These are phyloP conservation scores for Drosophila cognata DNA, from an alignment of 2,888 invertebrate species.

Conservation along the genomic window DNA sequence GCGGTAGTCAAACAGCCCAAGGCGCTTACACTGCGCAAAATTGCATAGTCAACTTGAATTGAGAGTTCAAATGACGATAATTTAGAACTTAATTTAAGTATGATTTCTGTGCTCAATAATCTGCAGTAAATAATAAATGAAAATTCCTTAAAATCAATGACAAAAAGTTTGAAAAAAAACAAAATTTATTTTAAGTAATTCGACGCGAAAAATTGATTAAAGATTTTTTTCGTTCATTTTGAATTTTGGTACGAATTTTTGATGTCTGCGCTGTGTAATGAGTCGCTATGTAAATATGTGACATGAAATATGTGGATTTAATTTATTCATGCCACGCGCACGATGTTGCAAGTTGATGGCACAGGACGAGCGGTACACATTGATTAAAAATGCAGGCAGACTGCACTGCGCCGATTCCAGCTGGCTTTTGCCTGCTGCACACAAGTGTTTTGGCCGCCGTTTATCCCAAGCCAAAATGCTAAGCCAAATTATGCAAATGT, in stretches of 20 bases:
- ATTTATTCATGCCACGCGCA: constrained; percentile 78
- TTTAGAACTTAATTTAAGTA: not conserved
- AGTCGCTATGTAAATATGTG: constrained; percentile 60
- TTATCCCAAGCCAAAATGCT: constrained; percentile 14
- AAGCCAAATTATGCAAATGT: constrained; percentile 46
- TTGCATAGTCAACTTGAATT: not conserved
- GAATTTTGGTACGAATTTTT: not conserved
- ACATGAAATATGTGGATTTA: constrained; percentile 60
- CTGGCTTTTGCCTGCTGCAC: constrained; percentile 2
- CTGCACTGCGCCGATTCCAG: constrained; percentile 56
- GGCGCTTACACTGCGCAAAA: not conserved
- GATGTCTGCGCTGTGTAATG: constrained; percentile 44
- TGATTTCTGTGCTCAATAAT: not conserved
- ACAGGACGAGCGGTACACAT: constrained; percentile 4
- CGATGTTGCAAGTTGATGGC: constrained; percentile 38
- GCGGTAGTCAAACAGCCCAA: not conserved
- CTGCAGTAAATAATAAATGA: not conserved
- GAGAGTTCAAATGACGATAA: not conserved
- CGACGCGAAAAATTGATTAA: not conserved
- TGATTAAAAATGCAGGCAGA: constrained; percentile 73
- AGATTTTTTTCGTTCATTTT: not conserved
- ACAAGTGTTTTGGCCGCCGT: constrained; percentile 24
- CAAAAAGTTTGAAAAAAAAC: not conserved
- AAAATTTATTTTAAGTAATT: not conserved
- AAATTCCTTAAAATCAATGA: not conserved